Evolutionary conservation across 2,113 vertebrate species (phyloP).

Genomic region (Cebus imitator): DNA sequence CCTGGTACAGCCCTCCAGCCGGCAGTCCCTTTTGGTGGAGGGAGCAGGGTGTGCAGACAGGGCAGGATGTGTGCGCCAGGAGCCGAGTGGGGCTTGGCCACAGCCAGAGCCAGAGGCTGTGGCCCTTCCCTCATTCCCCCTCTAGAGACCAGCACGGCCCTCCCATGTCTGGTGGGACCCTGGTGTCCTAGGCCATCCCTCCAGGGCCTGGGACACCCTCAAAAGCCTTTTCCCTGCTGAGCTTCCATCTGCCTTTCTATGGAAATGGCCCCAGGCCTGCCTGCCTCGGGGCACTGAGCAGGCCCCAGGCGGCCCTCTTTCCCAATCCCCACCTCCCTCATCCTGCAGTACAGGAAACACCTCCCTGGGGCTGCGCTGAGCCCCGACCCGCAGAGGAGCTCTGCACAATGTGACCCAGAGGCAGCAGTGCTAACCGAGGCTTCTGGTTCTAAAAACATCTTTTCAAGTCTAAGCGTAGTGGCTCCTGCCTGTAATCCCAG

Average conservation of each 20-base stretch:
- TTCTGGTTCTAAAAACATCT: not conserved
- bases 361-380: not conserved
- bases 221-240: not conserved
- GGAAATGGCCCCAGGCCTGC: not conserved
- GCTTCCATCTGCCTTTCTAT: not conserved
- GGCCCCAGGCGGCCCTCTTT: not conserved
- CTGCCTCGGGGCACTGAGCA: not conserved
- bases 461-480: not conserved
- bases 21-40: not conserved
- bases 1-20: not conserved
- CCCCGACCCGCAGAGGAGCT: not conserved
- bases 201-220: not conserved
- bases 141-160: not conserved
- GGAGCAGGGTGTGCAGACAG: not conserved
- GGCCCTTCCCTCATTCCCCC: no score
- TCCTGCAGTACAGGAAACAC: not conserved
- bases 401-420: not conserved
- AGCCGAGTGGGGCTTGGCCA: not conserved
- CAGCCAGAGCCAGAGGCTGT: not conserved
- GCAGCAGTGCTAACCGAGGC: not conserved
- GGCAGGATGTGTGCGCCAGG: rapidly evolving
- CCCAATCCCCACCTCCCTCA: not conserved
- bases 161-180: not conserved
- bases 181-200: not conserved
- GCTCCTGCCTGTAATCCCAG: not conserved